Percentiles rank a stretch among this genome's conserved stretches.
These are phyloP conservation scores for Capromys pilorides DNA, from an alignment of 2,797 vertebrate species.

Conservation along the genomic window DNA sequence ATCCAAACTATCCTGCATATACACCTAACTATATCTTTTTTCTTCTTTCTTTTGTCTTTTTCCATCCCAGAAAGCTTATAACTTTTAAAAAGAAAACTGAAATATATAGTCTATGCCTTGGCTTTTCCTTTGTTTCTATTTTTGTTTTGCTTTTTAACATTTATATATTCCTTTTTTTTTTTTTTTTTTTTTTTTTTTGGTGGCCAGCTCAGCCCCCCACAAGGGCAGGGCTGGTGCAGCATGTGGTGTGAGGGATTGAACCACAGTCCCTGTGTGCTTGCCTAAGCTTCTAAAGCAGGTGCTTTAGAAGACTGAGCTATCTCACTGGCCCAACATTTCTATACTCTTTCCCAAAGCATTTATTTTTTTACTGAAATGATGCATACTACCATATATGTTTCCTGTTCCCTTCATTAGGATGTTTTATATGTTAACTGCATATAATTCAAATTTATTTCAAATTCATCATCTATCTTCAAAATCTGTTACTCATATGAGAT, in stretches of 20 bases:
- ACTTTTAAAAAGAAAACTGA: neutral
- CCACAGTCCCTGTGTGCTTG: too few relatives aligned
- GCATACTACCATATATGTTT: neutral
- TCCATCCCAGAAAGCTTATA: neutral
- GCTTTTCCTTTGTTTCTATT: neutral
- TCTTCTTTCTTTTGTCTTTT: too few relatives aligned
- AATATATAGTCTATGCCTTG: neutral
- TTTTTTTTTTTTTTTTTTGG: too few relatives aligned
- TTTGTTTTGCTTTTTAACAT: neutral
- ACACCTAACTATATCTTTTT: too few relatives aligned
- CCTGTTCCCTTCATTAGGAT: neutral
- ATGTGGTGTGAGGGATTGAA: too few relatives aligned
- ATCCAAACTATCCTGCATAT: too few relatives aligned
- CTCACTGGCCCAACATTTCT: neutral
- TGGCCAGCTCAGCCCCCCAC: too few relatives aligned
- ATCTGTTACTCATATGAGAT: neutral
- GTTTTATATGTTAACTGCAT: neutral
- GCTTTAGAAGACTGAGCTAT: too few relatives aligned
- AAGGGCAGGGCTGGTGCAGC: too few relatives aligned
- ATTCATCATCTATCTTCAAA: neutral
- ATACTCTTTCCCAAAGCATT: neutral
- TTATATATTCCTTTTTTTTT: too few relatives aligned
- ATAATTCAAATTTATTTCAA: neutral
- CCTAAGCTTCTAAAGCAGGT: too few relatives aligned
- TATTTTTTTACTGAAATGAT: neutral